A percentile compares a stretch with the other conserved stretches of the same genome.
These are phyloP conservation scores for Erethizon dorsatum DNA, from an alignment of 2,797 vertebrate genomes.

Conservation along the genomic window DNA sequence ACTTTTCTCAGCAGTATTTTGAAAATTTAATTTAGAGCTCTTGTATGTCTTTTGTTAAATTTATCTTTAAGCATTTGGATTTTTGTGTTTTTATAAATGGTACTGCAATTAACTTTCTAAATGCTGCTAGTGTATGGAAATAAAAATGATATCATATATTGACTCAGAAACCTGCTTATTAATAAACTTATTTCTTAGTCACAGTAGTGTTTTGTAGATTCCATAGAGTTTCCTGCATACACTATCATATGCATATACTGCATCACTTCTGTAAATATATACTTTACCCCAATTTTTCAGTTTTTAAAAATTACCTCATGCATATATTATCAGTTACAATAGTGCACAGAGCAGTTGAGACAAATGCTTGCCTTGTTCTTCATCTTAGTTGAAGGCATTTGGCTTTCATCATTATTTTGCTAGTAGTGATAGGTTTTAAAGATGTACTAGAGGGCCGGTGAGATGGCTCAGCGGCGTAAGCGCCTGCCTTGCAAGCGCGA, in stretches of 20 bases:
- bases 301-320: neutral
- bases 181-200: neutral
- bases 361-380: neutral
- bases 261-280: neutral
- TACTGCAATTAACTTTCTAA: neutral
- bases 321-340: neutral
- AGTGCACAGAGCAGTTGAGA: neutral
- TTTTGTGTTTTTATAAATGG: neutral
- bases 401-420: neutral
- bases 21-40: neutral
- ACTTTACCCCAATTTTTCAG: neutral
- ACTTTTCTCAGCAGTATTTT: neutral
- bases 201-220: neutral
- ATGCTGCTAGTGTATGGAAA: neutral
- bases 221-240: neutral
- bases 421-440: neutral
- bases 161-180: neutral
- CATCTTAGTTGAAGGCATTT: neutral
- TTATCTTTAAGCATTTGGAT: neutral
- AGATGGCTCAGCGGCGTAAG: no score
- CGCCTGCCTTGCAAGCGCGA: no score
- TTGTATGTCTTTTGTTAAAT: neutral
- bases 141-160: neutral
- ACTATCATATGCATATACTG: neutral
- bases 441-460: neutral